Base-by-base conservation (phyloP, 2,113 vertebrate species). In the Ophthalmotilapia sp. region DNA sequence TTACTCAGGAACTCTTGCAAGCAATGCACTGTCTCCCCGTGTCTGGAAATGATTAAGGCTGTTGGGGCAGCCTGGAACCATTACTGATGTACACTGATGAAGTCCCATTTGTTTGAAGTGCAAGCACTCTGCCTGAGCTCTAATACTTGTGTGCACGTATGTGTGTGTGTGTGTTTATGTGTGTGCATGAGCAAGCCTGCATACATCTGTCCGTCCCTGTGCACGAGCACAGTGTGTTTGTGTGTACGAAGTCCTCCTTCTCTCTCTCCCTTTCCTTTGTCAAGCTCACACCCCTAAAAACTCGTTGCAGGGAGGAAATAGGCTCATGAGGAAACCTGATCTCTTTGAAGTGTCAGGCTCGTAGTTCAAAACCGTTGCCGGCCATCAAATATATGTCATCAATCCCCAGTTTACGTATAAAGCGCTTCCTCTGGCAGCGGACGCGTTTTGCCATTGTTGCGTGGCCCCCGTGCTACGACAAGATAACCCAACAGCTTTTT, bases 71-170 rank as follows among this genome's bases (percentile, higher is more conserved):
- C 96, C 90, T 97, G 96, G 96, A 98, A 93, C 96, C 94, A 97
- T 97, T 97, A 96, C 96, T 96, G 97, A 97, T 97, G 95, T 93
- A 95, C 96, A 95, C 93, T 96, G 96, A 97, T 97, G 96, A 96
- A 96, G 97, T 97, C 96, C 96, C 96, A 88, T 93, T 95, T 95
- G 97, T 97, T 97, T 97, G 95, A 96, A 94, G 94, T 96, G 95
- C 93, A 89, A 91, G 93, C 92, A 90, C 89, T 96, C 95, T 95
- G 89, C 94, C 87, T 87, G 80, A 88, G 87, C 87, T 86, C 51
- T 68, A 21, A 45, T 92, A 87, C 7, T 36, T 26, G 54, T 80
- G 77, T 75, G 86, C 21, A 68, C 42, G 82, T 65, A 23, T 42
- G 54, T 77, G 17, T 13, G 8, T 13, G 8, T 85, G 62, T 54